Evolutionary conservation across 37 sponge, comb jelly and placozoan species (phyloP), one percentile per base, ranked within the genome.

Genomic region (Amphimedon queenslandica): DNA sequence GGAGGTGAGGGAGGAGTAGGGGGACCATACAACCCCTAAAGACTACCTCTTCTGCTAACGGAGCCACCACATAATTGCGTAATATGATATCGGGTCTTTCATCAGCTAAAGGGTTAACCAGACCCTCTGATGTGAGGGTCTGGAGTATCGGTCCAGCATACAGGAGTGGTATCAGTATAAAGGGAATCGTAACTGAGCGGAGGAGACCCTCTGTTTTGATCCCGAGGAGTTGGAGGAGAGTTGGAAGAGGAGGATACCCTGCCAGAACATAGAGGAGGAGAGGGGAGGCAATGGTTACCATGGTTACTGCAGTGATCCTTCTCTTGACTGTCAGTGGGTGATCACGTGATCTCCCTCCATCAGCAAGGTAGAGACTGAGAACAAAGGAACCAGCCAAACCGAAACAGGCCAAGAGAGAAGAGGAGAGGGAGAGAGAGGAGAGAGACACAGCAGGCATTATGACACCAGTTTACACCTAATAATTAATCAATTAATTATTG

Each of bases 21-120:
- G 91, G 85, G 0, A 87, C 29, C 84, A 96, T 87, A 38, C 94
- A 96, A 3, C 83, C 80, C 38, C 97, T 75, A 55, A 90, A 96
- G 16, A 96, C 82, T 30, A 92, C 57, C 72, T 96, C 96, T 40
- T 96, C 96, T 28, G 90, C 79, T 16, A 96, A 29, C 0, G 96
- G 96, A 34, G 96, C 96, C 16, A 91, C 74, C 20, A 95, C 38
- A 28, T 79, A 81, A 70, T 91, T 87, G 32, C 96, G 73, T 4
- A 95, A 4, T 28, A 72, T 58, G 20, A 95, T 56, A 40, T 90
- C 85, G 60, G 32, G 51, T 56, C 85, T 64, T 60, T 83, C 72
- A 0, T 1, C 1, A 25, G 21, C 35, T 8, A 78, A 20, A 33
- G 40, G 64, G 1, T 1, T 13, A 13, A 69, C 63, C 16, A 51